These are phyloP conservation scores for Entomobrya proxima DNA, from an alignment of 2,888 invertebrate species.

Conservation along the genomic window DNA sequence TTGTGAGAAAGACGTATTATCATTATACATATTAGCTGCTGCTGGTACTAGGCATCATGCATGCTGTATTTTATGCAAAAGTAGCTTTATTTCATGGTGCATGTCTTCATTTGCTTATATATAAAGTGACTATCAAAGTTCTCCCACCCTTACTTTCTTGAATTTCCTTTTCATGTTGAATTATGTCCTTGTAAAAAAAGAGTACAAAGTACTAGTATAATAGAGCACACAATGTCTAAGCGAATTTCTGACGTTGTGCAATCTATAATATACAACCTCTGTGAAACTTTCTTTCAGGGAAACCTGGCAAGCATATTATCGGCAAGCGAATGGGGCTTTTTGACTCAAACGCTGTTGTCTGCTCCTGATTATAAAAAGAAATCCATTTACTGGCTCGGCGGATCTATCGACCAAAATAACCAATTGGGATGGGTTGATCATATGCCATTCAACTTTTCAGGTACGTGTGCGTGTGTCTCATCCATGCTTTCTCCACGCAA, in stretches of 20 bases:
- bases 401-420: constrained; percentile 76
- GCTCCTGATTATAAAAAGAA: constrained; percentile 85
- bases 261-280: not conserved
- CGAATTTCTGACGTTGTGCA: too few species aligned
- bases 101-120: too few species aligned
- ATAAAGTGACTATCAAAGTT: too few species aligned
- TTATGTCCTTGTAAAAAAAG: too few species aligned
- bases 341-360: constrained; percentile 84
- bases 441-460: constrained; percentile 81
- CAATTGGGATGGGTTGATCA: constrained; percentile 84
- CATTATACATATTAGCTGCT: not conserved
- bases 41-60: not conserved
- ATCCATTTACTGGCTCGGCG: constrained; percentile 86
- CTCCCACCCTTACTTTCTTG: too few species aligned
- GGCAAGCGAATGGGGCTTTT: constrained; percentile 84
- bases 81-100: too few species aligned
- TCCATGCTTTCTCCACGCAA: not conserved
- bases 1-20: not conserved
- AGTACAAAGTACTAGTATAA: too few species aligned
- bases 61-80: too few species aligned
- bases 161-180: too few species aligned
- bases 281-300: constrained; percentile 77
- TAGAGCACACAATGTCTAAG: too few species aligned
- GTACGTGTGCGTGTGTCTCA: constrained; percentile 76
- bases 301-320: constrained; percentile 84